Evolutionary conservation across 1,140 invertebrate genomes (phyloP).

Genomic region (Matsumurasca onukii): DNA sequence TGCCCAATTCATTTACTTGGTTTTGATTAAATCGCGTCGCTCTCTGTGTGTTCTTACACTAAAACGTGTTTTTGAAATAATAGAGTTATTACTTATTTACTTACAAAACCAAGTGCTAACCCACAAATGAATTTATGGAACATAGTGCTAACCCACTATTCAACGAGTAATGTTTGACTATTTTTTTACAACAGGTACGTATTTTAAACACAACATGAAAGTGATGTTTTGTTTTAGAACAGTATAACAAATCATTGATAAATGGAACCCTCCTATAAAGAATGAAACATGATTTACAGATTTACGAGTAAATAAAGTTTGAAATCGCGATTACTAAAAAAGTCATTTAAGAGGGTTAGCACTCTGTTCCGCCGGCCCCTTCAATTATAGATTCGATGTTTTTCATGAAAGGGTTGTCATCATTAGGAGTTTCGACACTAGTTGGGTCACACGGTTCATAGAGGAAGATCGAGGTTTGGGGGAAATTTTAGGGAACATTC

Average conservation of each 20-base stretch:
- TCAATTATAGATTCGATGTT: no score
- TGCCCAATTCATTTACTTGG: no score
- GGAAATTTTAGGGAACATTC: no score
- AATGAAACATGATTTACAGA: conserved; percentile 2
- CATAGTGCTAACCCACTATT: not conserved
- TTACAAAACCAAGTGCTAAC: not conserved
- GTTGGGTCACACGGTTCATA: no score
- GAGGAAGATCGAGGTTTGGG: no score
- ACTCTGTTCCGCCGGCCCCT: conserved; percentile 17
- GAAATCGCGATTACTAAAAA: not conserved
- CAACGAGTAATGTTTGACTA: not conserved
- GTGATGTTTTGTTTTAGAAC: not conserved
- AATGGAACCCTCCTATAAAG: not conserved
- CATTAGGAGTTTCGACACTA: no score
- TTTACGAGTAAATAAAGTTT: conserved; percentile 17
- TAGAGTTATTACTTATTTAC: not conserved
- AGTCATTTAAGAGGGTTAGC: not conserved
- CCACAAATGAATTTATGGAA: not conserved
- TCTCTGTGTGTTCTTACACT: no score
- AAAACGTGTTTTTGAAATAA: not conserved
- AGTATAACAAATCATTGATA: not conserved
- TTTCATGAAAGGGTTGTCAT: no score
- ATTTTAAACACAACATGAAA: not conserved
- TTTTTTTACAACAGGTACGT: not conserved
- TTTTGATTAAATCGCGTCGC: no score